Base-by-base conservation (phyloP, 2,113 vertebrate genomes). In the Capricornis sumatraensis region DNA sequence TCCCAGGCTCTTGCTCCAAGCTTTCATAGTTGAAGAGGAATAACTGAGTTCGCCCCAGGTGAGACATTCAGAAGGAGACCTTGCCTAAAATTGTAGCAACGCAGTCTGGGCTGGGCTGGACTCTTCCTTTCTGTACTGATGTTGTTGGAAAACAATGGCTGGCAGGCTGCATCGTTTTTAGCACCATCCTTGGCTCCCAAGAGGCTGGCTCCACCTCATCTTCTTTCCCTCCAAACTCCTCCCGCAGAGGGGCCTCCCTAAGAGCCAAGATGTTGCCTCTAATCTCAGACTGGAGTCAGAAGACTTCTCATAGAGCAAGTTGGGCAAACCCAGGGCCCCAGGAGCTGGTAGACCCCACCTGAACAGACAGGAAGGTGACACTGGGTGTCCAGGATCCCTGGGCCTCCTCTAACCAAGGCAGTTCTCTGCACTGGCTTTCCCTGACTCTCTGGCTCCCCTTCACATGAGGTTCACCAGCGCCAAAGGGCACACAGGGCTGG, bases 1-100 rank as follows among this genome's bases (percentile, higher is more conserved):
- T 28, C 3, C 4, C 28, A 33, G 27, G 3, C 36, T 36, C 36
- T 36, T 36, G 36, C 36, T 36, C 36, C 36, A 36, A 36, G 36
- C 36, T 36, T 36, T 36, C 36, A 36, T 36, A 36, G 36, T 36
- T 36, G 36, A 36, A 36, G 36, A 36, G 36, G 36, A 36, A 45
- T 71, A 55, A 78, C 2, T 40, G 60, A 76, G 23, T 57, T 53
- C 27, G 94, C 33, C 17, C 79, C 58, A 96, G 0, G 16, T 62
- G 78, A 89, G 78, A 53, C 91, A 64, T 76, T 14, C 74, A 92
- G 45, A 95, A 90, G 87, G 84, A 92, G 94, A 89, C 10, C 19
- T 47, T n/a, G 83, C 21, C 57, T 64, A 1, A 1, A 45, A 89
- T 40, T 62, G 30, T 45, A 93, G 78, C 89, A 47, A 57, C 33